Conservation (phyloP, 1,140 invertebrate species). For the Eumaeus atala region DNA sequence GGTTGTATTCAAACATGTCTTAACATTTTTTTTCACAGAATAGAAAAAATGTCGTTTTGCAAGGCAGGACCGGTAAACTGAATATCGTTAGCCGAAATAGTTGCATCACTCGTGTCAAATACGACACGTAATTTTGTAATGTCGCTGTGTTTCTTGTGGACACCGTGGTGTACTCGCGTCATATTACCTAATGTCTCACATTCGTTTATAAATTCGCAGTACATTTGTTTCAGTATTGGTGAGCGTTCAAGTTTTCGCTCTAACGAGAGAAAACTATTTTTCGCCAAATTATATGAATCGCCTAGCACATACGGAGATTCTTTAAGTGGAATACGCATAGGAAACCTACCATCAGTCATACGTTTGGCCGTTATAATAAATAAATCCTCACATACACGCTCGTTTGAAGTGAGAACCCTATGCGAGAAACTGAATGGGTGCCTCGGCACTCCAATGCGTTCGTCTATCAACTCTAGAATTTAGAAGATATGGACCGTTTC, state of each 20-base stretch:
- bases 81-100: slow-evolving; percentile 33
- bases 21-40: slow-evolving; percentile 36
- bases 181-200: slow-evolving; percentile 33
- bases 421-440: too few relatives aligned
- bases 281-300: slow-evolving; percentile 23
- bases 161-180: slow-evolving; percentile 36
- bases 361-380: slow-evolving; percentile 23
- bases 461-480: slow-evolving; percentile 21
- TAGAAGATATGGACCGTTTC: slow-evolving; percentile 22
- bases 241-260: slow-evolving; percentile 26
- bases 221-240: slow-evolving; percentile 24
- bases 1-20: neutral
- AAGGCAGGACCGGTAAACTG: slow-evolving; percentile 37
- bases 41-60: slow-evolving; percentile 29
- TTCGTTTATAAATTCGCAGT: slow-evolving; percentile 34
- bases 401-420: neutral
- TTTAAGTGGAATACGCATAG: slow-evolving; percentile 17
- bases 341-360: slow-evolving; percentile 22
- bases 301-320: slow-evolving; percentile 20
- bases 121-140: slow-evolving; percentile 44
- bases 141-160: slow-evolving; percentile 29
- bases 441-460: too few relatives aligned
- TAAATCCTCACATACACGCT: slow-evolving; percentile 19
- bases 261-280: too few relatives aligned
- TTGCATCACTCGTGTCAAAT: slow-evolving; percentile 43